Base-by-base conservation (phyloP, 2,888 invertebrate species). In the Callosobruchus maculatus region DNA sequence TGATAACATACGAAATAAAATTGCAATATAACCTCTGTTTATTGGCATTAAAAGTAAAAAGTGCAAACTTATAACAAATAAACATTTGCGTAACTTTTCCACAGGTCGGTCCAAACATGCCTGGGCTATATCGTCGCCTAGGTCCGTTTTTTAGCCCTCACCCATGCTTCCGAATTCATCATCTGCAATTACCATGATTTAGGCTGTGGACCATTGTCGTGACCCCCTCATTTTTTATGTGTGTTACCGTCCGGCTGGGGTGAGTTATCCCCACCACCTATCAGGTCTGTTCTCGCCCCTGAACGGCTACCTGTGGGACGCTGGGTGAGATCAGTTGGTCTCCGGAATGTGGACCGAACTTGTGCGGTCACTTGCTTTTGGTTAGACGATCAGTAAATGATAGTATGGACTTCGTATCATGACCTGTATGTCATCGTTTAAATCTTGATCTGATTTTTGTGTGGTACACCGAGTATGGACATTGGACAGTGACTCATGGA, bases 101-200 rank as follows among this genome's bases (percentile, higher is more conserved):
- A n/a, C n/a, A n/a, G n/a, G n/a, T n/a, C n/a, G n/a, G n/a, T n/a
- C n/a, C n/a, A n/a, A n/a, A 30, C 21, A 31, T 22, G 68, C 71
- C 49, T 68, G 71, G 13, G 13, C 49, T 49, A 49, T 49, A 49
- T 13, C 49, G 49, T 13, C 49, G 18, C 49, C 49, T 49, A 49
- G 49, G 49, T 75, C 75, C 72, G 74, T 77, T 78, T 79, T 78
- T 77, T 75, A 68, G 1, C 68, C 21, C 22, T 70, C 70, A 75
- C 72, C 74, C 77, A 67, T 49, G 13, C 74, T 77, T 74, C 74
- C 74, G 76, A 77, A 76, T 74, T 66, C 73, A 70, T 76, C 77
- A 77, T 81, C 80, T 79, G 77, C 79, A 81, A 85, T 84, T 85
- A 84, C 81, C 83, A 84, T 84, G 82, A 83, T 83, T 83, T 81